Evolutionary conservation across 2,113 vertebrate genomes (phyloP), one percentile per base, ranked within the genome.

Genomic region (Passer montanus): DNA sequence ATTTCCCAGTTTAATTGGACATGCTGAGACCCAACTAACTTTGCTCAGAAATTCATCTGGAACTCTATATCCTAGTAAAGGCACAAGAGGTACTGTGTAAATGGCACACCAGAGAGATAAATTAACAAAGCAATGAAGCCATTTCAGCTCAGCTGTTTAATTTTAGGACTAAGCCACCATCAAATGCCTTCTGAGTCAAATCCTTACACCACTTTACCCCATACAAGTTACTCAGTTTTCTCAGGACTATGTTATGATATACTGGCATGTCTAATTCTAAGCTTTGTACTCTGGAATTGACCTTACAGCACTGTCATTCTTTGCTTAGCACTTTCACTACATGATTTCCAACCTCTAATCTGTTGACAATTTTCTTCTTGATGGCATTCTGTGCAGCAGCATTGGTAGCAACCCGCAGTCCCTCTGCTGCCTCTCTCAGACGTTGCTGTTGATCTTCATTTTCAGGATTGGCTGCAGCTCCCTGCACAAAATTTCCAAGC

Each of bases 381-480:
- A 99, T 99, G 28, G 99, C 99, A 10, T 99, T 99, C 95, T 99
- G 99, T 64, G 99, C 99, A 4, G 99, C 99, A 3, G 99, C 99
- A 6, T 99, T 99, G 60, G 99, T 99, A 59, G 99, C 99, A 33
- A 99, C 99, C 3, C 99, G 98, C 39, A 99, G 97, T 10, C 99
- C 99, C 91, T 99, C 99, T 0, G 99, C 99, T 11, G 99, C 99
- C 95, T 99, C 99, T 73, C 99, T 97, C 55, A 99, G 98, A 77
- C 99, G 98, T 96, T 99, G 99, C 93, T 99, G 99, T 78, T 99
- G 99, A 96, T 99, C 99, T 95, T 99, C 99, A 20, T 99, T 99
- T 77, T 99, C 99, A 15, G 99, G 99, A 93, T 99, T 99, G 44
- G 99, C 99, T 46, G 99, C 99, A 64, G 99, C 99, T 47, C 99